Percentiles rank a stretch among this genome's conserved stretches.
Evolutionary conservation across 2,797 vertebrate species (phyloP).

Genomic region (Scolopax rusticola): DNA sequence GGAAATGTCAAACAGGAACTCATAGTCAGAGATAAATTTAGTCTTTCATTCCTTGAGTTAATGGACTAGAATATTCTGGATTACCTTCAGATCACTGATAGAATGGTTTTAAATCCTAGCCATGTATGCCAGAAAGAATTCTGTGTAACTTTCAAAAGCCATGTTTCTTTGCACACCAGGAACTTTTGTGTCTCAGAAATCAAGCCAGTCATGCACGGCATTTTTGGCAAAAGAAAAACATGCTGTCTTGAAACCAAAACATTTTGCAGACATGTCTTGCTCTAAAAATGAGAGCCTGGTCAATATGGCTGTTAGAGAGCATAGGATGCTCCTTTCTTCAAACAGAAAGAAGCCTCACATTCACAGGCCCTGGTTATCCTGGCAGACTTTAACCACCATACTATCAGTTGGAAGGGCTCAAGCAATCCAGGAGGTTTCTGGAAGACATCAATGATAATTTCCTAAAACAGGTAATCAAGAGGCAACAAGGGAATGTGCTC

Average conservation of each 20-base stretch:
- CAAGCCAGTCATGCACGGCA: not conserved
- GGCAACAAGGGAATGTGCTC: accelerated
- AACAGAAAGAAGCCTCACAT: not conserved
- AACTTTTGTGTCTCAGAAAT: not conserved
- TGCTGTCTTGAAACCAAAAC: not conserved
- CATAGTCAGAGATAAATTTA: not conserved
- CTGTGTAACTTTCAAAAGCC: not conserved
- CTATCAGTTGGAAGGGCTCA: not conserved
- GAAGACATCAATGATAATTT: not conserved
- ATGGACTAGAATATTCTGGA: not conserved
- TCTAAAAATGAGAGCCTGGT: not conserved
- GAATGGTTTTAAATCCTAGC: not conserved
- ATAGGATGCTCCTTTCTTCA: not conserved
- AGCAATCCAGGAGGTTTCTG: not conserved
- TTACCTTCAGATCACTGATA: not conserved
- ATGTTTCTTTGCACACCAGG: not conserved
- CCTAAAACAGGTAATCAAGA: not conserved
- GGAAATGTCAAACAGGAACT: not conserved
- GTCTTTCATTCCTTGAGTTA: not conserved
- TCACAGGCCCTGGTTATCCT: not conserved
- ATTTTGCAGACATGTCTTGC: not conserved
- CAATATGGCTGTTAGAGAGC: not conserved
- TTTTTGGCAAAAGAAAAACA: not conserved
- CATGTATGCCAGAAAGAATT: not conserved
- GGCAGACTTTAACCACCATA: not conserved